These are phyloP conservation scores for Cataglyphis cursor DNA, from an alignment of 2,888 invertebrate species.

Conservation along the genomic window DNA sequence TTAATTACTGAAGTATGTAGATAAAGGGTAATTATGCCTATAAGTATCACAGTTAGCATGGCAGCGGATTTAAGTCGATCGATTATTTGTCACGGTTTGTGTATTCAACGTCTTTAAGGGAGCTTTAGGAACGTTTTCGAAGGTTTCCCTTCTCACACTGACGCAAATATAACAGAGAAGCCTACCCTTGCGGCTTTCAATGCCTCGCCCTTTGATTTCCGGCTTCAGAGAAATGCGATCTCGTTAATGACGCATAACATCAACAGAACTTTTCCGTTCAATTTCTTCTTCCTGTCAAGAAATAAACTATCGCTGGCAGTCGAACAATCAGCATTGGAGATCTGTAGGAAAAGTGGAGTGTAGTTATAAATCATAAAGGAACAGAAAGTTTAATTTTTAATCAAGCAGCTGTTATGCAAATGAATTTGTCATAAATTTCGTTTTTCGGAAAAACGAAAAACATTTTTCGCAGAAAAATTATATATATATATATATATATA, in stretches of 20 bases:
- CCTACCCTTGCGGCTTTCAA: constrained; percentile 67
- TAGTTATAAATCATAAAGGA: constrained; percentile 67
- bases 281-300: constrained; percentile 67
- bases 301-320: constrained; percentile 70
- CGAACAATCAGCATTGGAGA: constrained; percentile 50
- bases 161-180: constrained; percentile 62
- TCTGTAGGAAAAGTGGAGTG: constrained; percentile 35
- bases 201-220: constrained; percentile 80
- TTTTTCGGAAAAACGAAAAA: neutral
- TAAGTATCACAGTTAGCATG: constrained; percentile 10
- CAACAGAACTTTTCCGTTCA: constrained; percentile 75
- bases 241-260: constrained; percentile 84
- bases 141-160: constrained; percentile 52
- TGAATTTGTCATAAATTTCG: constrained; percentile 6
- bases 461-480: neutral
- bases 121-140: constrained; percentile 47
- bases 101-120: constrained; percentile 2
- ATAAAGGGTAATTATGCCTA: constrained; percentile 6
- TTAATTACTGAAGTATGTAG: neutral
- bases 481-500: constrained; percentile 3
- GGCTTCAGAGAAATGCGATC: constrained; percentile 82
- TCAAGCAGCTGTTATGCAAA: constrained; percentile 56
- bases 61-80: constrained; percentile 35
- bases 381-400: constrained; percentile 61
- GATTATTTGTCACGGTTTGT: constrained; percentile 25